Conservation (phyloP, 2,113 vertebrate species). For the Gavialis gangeticus region DNA sequence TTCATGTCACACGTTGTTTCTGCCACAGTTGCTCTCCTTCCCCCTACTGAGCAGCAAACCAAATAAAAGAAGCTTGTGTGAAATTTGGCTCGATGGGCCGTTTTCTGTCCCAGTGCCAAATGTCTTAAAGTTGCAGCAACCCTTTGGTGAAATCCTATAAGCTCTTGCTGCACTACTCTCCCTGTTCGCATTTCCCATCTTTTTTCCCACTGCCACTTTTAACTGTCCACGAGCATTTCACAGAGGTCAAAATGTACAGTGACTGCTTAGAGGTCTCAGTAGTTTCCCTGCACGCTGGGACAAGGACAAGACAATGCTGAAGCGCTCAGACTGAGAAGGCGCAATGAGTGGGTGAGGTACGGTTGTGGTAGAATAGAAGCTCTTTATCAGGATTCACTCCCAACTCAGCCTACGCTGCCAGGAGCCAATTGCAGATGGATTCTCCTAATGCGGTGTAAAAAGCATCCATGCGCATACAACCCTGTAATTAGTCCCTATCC, state of each 20-base stretch:
- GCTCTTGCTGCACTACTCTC: background rate
- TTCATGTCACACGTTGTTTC: constrained; percentile 69
- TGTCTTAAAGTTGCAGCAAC: constrained; percentile 54
- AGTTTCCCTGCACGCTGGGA: background rate
- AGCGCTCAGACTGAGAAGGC: accelerated
- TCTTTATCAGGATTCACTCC: background rate
- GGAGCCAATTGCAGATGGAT: accelerated
- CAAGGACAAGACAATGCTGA: accelerated
- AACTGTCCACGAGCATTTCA: accelerated
- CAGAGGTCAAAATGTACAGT: accelerated
- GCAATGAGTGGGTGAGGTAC: accelerated
- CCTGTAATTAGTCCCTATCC: background rate
- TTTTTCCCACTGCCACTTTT: background rate
- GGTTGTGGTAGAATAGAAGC: background rate
- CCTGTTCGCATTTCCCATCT: accelerated
- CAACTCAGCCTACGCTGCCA: too few relatives aligned
- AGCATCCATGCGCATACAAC: background rate
- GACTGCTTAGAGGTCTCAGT: accelerated
- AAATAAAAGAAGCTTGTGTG: constrained; percentile 65
- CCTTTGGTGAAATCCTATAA: background rate
- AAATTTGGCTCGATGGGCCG: constrained; percentile 26
- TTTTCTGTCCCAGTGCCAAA: background rate
- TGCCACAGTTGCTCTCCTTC: constrained; percentile 52
- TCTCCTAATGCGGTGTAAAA: background rate
- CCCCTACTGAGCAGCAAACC: background rate